Conservation (phyloP, 2,888 invertebrate species). For the Drosophila prolongata region DNA sequence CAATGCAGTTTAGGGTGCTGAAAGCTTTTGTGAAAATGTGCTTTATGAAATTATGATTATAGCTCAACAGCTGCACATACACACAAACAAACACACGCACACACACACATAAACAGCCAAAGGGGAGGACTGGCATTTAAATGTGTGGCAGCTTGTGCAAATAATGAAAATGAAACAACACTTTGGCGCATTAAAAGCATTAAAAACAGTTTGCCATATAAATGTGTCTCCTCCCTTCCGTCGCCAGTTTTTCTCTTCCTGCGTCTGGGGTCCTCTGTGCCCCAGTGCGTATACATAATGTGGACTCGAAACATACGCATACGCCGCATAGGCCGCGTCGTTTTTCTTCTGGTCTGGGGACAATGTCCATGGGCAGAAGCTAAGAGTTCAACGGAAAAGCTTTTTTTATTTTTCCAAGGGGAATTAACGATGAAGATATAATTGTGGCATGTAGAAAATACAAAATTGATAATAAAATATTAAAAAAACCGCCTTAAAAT, state of each 20-base stretch:
- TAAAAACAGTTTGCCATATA: conserved; percentile 78
- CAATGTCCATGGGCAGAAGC: conserved; percentile 26
- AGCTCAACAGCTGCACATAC: conserved; percentile 75
- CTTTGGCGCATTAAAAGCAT: conserved; percentile 80
- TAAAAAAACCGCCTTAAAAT: no score
- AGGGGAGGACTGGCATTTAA: conserved; percentile 63
- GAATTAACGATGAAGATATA: background rate
- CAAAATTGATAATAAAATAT: conserved; percentile 1
- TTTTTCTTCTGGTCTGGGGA: conserved; percentile 4
- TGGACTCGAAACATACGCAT: conserved; percentile 53
- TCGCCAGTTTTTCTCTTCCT: background rate
- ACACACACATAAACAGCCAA: background rate
- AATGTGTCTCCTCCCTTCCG: conserved; percentile 48
- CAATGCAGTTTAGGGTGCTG: conserved; percentile 81
- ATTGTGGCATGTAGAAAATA: background rate
- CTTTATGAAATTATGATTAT: conserved; percentile 82
- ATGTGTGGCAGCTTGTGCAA: conserved; percentile 78
- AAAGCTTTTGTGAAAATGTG: conserved; percentile 82
- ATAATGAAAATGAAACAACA: conserved; percentile 81
- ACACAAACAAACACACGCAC: conserved; percentile 10
- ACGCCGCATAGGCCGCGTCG: conserved; percentile 59
- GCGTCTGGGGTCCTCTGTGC: background rate
- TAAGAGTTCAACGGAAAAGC: conserved; percentile 11
- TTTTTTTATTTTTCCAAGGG: background rate
- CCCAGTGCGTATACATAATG: conserved; percentile 70